Conservation (phyloP, 1,140 invertebrate species). For the Pseudomyrmex cubaensis region DNA sequence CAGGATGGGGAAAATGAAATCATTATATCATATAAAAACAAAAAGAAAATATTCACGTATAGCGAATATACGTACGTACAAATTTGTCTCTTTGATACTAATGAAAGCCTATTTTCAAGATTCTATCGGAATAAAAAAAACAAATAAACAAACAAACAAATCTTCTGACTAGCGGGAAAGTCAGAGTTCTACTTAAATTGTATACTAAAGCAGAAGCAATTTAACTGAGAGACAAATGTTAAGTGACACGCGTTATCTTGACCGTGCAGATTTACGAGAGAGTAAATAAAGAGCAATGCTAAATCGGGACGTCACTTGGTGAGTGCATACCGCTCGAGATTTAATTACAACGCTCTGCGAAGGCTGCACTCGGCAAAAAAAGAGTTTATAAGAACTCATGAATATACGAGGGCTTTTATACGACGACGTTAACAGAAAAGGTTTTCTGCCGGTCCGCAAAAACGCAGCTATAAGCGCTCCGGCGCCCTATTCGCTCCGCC, state of each 20-base stretch:
- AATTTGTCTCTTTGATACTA: background rate
- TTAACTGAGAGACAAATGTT: no score
- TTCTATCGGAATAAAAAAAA: no score
- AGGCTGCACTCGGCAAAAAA: constrained; percentile 46
- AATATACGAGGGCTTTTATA: constrained; percentile 69
- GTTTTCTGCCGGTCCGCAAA: constrained; percentile 38
- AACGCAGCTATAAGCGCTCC: constrained; percentile 40
- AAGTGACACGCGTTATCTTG: constrained; percentile 31
- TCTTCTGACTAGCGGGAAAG: no score
- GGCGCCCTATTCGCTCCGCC: constrained; percentile 37
- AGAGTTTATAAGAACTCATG: constrained; percentile 68
- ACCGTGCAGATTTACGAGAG: constrained; percentile 45
- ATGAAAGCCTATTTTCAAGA: background rate
- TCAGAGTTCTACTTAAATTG: no score
- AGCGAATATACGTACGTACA: background rate
- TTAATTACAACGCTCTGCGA: constrained; percentile 69
- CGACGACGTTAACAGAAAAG: constrained; percentile 51
- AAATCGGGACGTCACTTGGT: constrained; percentile 54
- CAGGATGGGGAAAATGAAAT: background rate
- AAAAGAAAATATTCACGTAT: background rate
- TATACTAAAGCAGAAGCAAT: no score
- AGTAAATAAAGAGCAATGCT: constrained; percentile 66
- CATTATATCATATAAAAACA: background rate
- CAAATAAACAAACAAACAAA: no score
- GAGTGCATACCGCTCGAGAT: constrained; percentile 69